phyloP scores from a whole-genome alignment of 2,888 invertebrate genomes.

The Diarsia rubi region DNA sequence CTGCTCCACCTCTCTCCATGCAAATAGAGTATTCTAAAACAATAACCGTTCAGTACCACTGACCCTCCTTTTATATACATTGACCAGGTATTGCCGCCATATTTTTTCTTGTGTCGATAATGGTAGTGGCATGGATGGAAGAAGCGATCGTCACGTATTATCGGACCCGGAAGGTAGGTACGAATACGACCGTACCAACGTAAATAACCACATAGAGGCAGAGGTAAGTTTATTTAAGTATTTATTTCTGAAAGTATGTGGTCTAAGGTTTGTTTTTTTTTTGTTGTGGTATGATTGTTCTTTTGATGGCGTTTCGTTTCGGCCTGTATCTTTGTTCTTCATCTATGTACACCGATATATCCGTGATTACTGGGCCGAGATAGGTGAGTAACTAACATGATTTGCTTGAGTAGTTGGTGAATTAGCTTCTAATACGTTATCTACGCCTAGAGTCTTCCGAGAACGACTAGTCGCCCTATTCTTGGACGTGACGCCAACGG shows the following conservation, averaged over 20 bases:
- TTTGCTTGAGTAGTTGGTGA: background rate
- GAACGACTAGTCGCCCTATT: background rate
- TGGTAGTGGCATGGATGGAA: slow-evolving; percentile 15
- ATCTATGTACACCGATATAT: background rate
- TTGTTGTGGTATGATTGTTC: background rate
- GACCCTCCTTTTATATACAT: slow-evolving; percentile 23
- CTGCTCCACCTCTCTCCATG: background rate
- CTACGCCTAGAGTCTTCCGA: background rate
- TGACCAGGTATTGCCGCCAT: slow-evolving; percentile 15
- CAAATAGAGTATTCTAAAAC: slow-evolving; percentile 17
- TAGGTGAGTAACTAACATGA: background rate
- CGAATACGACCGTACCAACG: slow-evolving; percentile 8
- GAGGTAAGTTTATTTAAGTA: slow-evolving; percentile 29
- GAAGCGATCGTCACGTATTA: slow-evolving; percentile 56
- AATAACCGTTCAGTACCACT: slow-evolving; percentile 30
- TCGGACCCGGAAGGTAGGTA: slow-evolving; percentile 18
- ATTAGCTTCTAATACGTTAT: background rate
- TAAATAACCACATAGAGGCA: slow-evolving; percentile 24
- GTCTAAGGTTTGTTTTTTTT: slow-evolving; percentile 5
- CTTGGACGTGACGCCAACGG: background rate
- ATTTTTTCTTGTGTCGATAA: slow-evolving; percentile 42
- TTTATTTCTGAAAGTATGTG: slow-evolving; percentile 13
- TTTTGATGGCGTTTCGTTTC: background rate
- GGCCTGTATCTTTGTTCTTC: background rate
- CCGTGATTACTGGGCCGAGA: background rate